Evolutionary conservation across 2,888 invertebrate species (phyloP).

Genomic region (Ormyrus rosae): DNA sequence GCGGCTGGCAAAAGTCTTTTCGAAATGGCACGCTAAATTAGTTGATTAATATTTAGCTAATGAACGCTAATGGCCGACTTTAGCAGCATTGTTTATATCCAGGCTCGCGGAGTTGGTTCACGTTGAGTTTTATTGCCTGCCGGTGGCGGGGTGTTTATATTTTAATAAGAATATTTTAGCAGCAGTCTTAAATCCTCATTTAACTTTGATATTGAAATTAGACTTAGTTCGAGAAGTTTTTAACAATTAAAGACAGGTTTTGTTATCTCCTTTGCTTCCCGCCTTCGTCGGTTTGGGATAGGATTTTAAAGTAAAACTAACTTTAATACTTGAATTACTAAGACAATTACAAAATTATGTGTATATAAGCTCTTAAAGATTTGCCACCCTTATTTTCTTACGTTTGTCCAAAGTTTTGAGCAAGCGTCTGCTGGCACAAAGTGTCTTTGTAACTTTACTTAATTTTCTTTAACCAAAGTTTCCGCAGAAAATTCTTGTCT

Average conservation of each 20-base stretch:
- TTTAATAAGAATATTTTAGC: background rate
- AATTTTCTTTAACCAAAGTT: slow-evolving; percentile 25
- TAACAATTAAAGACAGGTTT: slow-evolving; percentile 21
- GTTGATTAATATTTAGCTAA: no score
- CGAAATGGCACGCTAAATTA: no score
- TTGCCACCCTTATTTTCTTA: slow-evolving; percentile 41
- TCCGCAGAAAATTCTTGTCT: no score
- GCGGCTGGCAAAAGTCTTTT: background rate
- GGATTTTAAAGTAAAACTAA: slow-evolving; percentile 48
- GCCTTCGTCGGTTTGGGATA: slow-evolving; percentile 13
- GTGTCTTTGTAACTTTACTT: slow-evolving; percentile 14
- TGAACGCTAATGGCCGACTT: no score
- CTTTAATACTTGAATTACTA: slow-evolving; percentile 49
- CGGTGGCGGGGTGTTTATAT: background rate
- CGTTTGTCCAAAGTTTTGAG: slow-evolving; percentile 33
- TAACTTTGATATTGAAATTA: slow-evolving; percentile 3
- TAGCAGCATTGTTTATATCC: background rate
- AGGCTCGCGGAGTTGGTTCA: background rate
- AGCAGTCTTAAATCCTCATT: background rate
- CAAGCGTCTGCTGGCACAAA: slow-evolving; percentile 6
- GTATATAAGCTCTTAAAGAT: slow-evolving; percentile 45
- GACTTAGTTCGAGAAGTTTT: slow-evolving; percentile 28
- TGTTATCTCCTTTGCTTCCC: slow-evolving; percentile 7
- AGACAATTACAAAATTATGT: slow-evolving; percentile 49
- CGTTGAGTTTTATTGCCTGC: background rate